Base-by-base conservation (phyloP, 2,888 invertebrate species). In the Patella ulyssiponensis region DNA sequence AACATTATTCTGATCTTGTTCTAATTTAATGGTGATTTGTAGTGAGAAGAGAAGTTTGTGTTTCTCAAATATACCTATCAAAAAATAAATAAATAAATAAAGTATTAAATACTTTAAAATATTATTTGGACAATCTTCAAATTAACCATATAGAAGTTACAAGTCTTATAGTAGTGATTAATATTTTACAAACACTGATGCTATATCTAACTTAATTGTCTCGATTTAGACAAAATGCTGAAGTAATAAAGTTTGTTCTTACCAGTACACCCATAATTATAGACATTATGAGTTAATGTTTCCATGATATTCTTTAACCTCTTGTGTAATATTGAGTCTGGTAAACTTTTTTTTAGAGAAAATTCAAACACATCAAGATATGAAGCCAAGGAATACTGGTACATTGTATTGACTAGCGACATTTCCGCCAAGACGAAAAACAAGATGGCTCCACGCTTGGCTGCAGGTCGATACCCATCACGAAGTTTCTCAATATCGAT, bases 381-480 rank as follows among this genome's bases (percentile, higher is more conserved):
- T 0, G 96, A 95, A 1, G 94, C 94, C 77, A 98, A 92, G 0
- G 97, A 97, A 91, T 97, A 97, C 88, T 98, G 97, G 90, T 98
- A 98, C 97, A 98, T 98, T 58, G 94, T 92, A 91, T 96, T 97
- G 3, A 98, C 96, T 0, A 94, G 94, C 0, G 97, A 95, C 96
- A 98, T 96, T 89, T 97, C 97, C 0, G 96, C 95, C 27, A 98
- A 92, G 0, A 97, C 96, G 90, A 97, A 98, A 92, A 97, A 98
- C 74, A 98, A 92, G 74, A 97, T 95, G 5, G 97, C 97, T 7
- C 97, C 97, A 75, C 97, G 94, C 85, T 94, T 95, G 0, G 97
- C 97, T 0, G 95, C 96, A 0, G 96, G 94, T 52, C 97, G 93
- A 92, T 98, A 98, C 0, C 95, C 96, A 85, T 97, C 96, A 71